Evolutionary conservation across 1,140 invertebrate genomes (phyloP).

Genomic region (Neelides sp.): DNA sequence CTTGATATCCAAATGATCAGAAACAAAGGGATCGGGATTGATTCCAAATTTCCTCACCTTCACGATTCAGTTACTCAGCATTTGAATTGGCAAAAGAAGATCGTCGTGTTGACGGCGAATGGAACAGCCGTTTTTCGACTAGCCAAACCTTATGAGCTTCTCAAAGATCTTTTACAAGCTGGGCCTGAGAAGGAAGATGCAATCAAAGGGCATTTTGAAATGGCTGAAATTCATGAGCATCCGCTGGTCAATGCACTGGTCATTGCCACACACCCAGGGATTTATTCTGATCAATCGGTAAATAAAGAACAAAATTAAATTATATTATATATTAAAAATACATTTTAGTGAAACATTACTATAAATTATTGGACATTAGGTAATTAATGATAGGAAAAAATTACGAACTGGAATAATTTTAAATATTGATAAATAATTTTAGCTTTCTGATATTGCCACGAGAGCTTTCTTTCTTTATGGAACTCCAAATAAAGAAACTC

Average conservation of each 20-base stretch:
- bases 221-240: constrained; percentile 15
- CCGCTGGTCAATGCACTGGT: constrained; percentile 23
- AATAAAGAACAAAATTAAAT: too few species aligned
- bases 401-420: too few species aligned
- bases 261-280: constrained; percentile 24
- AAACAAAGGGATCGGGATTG: constrained; percentile 37
- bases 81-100: constrained; percentile 55
- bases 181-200: constrained; percentile 34
- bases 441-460: constrained; percentile 70
- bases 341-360: too few species aligned
- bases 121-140: constrained; percentile 36
- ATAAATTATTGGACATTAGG: too few species aligned
- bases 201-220: constrained; percentile 35
- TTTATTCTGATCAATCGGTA: too few species aligned
- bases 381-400: too few species aligned
- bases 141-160: constrained; percentile 25
- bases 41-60: constrained; percentile 35
- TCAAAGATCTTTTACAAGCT: constrained; percentile 15
- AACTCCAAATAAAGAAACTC: too few species aligned
- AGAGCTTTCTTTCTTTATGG: constrained; percentile 87
- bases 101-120: constrained; percentile 72
- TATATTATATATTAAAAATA: too few species aligned
- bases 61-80: constrained; percentile 62
- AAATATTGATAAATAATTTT: constrained; percentile 20
- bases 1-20: constrained; percentile 40